phyloP scores from a whole-genome alignment of 2,113 vertebrate species.

The Motacilla tschutschensis region DNA sequence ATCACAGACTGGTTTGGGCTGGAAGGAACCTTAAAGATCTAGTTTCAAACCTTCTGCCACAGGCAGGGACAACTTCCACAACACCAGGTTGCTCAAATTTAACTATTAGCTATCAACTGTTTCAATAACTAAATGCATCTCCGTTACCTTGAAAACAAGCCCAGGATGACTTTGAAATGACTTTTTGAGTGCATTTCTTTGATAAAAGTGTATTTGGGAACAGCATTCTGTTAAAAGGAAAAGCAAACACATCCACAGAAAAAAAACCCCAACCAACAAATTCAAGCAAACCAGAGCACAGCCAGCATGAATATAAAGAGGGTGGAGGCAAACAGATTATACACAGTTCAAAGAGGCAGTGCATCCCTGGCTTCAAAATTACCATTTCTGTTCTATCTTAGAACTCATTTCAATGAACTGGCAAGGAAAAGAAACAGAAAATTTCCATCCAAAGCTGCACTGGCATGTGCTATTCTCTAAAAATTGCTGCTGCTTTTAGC shows the following conservation, averaged over 20 bases:
- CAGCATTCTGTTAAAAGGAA: not conserved
- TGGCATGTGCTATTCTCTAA: not conserved
- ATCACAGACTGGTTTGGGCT: not conserved
- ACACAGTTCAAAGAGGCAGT: slow-evolving; percentile 25
- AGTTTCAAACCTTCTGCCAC: not conserved
- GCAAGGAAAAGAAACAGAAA: slow-evolving; percentile 28
- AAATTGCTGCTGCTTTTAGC: slow-evolving; percentile 17
- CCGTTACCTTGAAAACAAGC: slow-evolving; percentile 5
- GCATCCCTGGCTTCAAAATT: slow-evolving; percentile 39
- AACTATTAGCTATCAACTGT: not conserved
- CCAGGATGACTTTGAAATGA: slow-evolving; percentile 19
- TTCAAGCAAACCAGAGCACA: not conserved
- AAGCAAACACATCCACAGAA: not conserved
- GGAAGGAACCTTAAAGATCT: not conserved
- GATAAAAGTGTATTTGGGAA: not conserved
- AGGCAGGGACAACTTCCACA: not conserved
- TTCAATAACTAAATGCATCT: not conserved
- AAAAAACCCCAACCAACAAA: not conserved
- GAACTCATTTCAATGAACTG: slow-evolving; percentile 26
- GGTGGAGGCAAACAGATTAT: slow-evolving; percentile 17
- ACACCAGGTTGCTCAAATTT: not conserved
- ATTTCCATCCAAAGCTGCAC: not conserved
- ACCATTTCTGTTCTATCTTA: slow-evolving; percentile 47
- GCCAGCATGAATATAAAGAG: not conserved
- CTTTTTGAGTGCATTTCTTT: not conserved